Conservation (phyloP, 2,888 invertebrate genomes). For the Incurvaria masculella region DNA sequence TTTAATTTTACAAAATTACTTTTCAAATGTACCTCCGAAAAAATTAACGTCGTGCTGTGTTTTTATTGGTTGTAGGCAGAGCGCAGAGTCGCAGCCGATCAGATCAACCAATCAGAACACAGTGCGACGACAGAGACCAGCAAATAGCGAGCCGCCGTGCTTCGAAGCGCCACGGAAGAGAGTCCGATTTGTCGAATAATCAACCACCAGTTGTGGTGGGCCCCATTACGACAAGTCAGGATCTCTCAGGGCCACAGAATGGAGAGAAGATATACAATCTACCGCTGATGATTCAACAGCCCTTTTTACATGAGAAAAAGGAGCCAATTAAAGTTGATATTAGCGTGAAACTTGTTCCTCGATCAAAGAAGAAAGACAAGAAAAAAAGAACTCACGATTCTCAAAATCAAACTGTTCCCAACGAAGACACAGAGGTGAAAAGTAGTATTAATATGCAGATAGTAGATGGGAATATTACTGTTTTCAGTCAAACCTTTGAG, state of each 20-base stretch:
- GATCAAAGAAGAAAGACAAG: constrained; percentile 46
- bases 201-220: constrained; percentile 46
- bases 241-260: constrained; percentile 35
- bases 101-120: constrained; percentile 58
- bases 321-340: constrained; percentile 76
- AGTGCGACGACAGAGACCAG: constrained; percentile 44
- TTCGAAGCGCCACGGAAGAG: constrained; percentile 50
- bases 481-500: constrained; percentile 37
- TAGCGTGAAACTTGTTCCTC: constrained; percentile 71
- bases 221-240: constrained; percentile 51
- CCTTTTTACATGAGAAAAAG: constrained; percentile 61
- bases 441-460: constrained; percentile 49
- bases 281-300: constrained; percentile 55
- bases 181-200: constrained; percentile 58
- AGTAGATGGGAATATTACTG: constrained; percentile 33
- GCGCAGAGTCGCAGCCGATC: constrained; percentile 54
- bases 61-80: constrained; percentile 56
- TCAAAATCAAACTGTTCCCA: constrained; percentile 23
- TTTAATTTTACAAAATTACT: no score
- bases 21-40: constrained; percentile 16
- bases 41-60: constrained; percentile 54
- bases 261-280: constrained; percentile 47
- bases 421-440: constrained; percentile 33
- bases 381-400: constrained; percentile 28
- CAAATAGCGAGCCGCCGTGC: constrained; percentile 33